phyloP scores from a whole-genome alignment of 1,140 invertebrate genomes.

The Lethrus apterus region DNA sequence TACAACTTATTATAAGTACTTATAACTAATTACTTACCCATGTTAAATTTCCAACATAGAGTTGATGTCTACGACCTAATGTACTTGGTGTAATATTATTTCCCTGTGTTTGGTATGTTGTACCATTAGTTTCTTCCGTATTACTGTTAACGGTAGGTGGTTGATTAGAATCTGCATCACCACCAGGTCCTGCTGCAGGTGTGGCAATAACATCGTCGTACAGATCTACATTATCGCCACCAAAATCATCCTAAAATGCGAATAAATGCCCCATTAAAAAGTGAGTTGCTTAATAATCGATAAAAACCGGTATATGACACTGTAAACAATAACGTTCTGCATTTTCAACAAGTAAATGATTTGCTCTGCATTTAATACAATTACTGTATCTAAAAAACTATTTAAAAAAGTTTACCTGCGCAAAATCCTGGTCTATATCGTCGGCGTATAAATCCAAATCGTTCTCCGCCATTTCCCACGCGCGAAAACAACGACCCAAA shows the following conservation, averaged over 20 bases:
- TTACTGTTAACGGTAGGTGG: constrained; percentile 26
- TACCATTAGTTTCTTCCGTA: constrained; percentile 62
- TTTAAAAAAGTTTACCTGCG: constrained; percentile 75
- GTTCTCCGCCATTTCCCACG: constrained; percentile 88
- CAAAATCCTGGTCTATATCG: constrained; percentile 92
- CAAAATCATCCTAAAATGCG: constrained; percentile 68
- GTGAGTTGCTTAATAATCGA: neutral
- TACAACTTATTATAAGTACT: neutral
- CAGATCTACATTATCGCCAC: constrained; percentile 82
- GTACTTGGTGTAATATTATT: constrained; percentile 63
- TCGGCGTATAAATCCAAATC: constrained; percentile 96
- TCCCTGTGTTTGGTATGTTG: constrained; percentile 54
- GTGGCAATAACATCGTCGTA: constrained; percentile 93
- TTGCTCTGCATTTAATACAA: too few relatives aligned
- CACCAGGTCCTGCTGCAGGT: constrained; percentile 50
- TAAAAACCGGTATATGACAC: neutral
- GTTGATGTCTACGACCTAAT: constrained; percentile 72
- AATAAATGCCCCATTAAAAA: neutral
- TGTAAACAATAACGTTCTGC: too few relatives aligned
- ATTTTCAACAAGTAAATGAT: too few relatives aligned
- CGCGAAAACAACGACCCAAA: constrained; percentile 14
- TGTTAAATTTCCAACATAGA: constrained; percentile 93
- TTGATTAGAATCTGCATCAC: constrained; percentile 43
- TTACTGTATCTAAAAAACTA: too few relatives aligned
- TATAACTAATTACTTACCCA: constrained; percentile 53